phyloP scores from a whole-genome alignment of 1,140 invertebrate genomes.

The Aphis craccivora region DNA sequence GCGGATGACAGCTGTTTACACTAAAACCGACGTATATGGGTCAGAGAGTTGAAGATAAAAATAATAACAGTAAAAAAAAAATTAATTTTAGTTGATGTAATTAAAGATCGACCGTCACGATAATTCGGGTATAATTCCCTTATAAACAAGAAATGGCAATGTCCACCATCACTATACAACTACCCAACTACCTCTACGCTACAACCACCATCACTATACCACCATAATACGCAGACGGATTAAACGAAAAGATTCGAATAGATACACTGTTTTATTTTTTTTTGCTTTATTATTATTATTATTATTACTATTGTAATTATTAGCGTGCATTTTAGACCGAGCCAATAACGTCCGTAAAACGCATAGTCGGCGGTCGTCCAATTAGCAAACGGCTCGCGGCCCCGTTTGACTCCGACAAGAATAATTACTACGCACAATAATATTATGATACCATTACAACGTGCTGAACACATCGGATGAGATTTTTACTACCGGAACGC shows the following conservation, averaged over 20 bases:
- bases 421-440: background rate
- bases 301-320: background rate
- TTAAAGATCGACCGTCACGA: conserved; percentile 16
- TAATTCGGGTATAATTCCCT: background rate
- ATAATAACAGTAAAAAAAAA: conserved; percentile 17
- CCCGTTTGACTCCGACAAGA: background rate
- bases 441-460: background rate
- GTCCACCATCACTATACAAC: background rate
- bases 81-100: background rate
- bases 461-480: background rate
- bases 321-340: background rate
- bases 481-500: background rate
- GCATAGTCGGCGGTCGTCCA: background rate
- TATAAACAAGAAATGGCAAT: background rate
- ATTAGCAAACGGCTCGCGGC: background rate
- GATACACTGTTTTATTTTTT: background rate
- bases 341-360: background rate
- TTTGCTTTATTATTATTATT: background rate
- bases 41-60: background rate
- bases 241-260: background rate
- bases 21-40: background rate
- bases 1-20: background rate
- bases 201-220: background rate
- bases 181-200: background rate
- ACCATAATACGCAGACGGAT: background rate